These are phyloP conservation scores for Crossaster papposus DNA, from an alignment of 53 echinoderm and acorn worm species.

Conservation along the genomic window DNA sequence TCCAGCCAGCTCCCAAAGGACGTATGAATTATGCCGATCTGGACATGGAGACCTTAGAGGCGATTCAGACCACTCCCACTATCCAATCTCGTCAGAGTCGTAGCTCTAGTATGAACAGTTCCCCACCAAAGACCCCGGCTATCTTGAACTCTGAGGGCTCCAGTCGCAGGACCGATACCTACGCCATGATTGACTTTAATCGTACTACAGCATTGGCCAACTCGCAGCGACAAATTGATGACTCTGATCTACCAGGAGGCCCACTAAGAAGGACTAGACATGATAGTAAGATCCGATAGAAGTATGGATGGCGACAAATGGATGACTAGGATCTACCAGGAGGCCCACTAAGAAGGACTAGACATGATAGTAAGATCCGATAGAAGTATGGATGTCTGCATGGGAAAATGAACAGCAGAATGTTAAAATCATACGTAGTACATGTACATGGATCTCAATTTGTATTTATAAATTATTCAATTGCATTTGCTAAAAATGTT, in stretches of 20 bases:
- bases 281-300: conserved; percentile 62
- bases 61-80: conserved; percentile 25
- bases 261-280: conserved; percentile 76
- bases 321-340: too few species aligned
- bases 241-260: conserved; percentile 67
- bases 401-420: too few species aligned
- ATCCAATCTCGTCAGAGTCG: conserved; percentile 43
- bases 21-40: conserved; percentile 92
- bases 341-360: too few species aligned
- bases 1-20: conserved; percentile 91
- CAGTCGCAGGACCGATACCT: conserved; percentile 73
- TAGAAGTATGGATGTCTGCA: too few species aligned
- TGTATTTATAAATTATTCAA: background rate
- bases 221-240: conserved; percentile 77
- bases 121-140: conserved; percentile 85
- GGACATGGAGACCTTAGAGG: conserved; percentile 74
- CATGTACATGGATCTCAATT: background rate
- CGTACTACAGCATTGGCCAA: conserved; percentile 89
- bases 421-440: too few species aligned
- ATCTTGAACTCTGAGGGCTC: conserved; percentile 50
- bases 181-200: conserved; percentile 92
- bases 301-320: background rate
- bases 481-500: background rate
- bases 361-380: too few species aligned
- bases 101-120: conserved; percentile 77